These are phyloP conservation scores for Mesorhabditis sp. DNA, from an alignment of 2,888 invertebrate species.

Conservation along the genomic window DNA sequence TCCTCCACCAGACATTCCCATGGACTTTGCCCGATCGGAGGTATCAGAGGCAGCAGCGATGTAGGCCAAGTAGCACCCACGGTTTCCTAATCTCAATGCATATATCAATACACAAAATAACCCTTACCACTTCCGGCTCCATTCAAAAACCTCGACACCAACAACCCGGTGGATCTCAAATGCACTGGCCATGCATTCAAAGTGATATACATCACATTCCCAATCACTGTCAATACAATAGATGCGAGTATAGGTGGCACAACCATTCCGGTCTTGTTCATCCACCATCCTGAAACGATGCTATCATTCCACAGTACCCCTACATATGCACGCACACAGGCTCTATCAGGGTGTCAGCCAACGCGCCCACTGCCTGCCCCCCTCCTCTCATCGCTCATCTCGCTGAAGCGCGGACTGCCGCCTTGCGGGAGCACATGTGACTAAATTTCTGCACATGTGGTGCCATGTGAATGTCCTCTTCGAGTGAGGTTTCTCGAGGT, in stretches of 20 bases:
- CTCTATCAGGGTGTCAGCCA: no score
- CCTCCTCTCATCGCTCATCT: no score
- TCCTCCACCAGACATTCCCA: conserved; percentile 34
- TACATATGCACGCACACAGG: no score
- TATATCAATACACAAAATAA: background rate
- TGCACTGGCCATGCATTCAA: conserved; percentile 22
- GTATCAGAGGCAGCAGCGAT: conserved; percentile 21
- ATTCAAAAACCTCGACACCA: conserved; percentile 28
- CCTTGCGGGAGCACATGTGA: no score
- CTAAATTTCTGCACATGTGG: no score
- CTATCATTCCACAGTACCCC: no score
- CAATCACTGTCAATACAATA: conserved; percentile 21
- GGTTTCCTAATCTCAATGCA: conserved; percentile 20
- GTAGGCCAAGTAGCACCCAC: conserved; percentile 31
- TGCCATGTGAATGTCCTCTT: no score
- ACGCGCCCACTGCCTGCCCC: no score
- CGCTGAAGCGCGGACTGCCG: no score
- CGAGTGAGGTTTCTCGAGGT: no score
- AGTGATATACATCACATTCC: conserved; percentile 23
- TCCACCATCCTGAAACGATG: conserved; percentile 13
- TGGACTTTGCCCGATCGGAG: conserved; percentile 25
- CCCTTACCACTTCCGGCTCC: conserved; percentile 23
- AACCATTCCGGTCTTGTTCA: conserved; percentile 16
- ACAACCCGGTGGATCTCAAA: conserved; percentile 13
- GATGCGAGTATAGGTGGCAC: conserved; percentile 26